Evolutionary conservation across 2,888 invertebrate genomes (phyloP).

Genomic region (Dicycla oo): DNA sequence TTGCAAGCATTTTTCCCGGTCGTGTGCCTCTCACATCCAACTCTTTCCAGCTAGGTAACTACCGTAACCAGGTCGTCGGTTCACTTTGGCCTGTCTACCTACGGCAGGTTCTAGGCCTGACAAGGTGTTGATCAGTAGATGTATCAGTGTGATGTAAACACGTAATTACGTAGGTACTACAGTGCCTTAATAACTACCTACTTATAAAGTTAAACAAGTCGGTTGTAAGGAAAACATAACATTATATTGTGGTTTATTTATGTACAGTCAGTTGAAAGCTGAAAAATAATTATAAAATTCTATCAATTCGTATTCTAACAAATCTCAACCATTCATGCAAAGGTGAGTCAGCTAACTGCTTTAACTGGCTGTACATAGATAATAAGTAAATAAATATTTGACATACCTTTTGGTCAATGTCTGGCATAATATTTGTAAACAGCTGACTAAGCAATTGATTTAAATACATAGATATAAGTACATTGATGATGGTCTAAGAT

Average conservation of each 20-base stretch:
- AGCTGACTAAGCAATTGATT: background rate
- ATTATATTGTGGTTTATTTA: slow-evolving; percentile 8
- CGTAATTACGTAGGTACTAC: background rate
- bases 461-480: background rate
- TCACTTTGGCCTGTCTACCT: background rate
- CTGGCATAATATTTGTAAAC: background rate
- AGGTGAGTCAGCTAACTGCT: too few relatives aligned
- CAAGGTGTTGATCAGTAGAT: background rate
- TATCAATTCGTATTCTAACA: too few relatives aligned
- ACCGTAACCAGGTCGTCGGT: too few relatives aligned
- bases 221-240: slow-evolving; percentile 15
- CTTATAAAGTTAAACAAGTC: slow-evolving; percentile 10
- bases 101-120: background rate
- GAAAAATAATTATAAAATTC: too few relatives aligned
- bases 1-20: background rate
- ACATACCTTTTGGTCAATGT: slow-evolving; percentile 16
- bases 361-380: slow-evolving; percentile 5
- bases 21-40: too few relatives aligned
- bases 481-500: slow-evolving; percentile 16
- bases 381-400: slow-evolving; percentile 17
- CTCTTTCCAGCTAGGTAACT: too few relatives aligned
- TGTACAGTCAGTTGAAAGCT: too few relatives aligned
- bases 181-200: background rate
- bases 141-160: too few relatives aligned
- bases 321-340: too few relatives aligned